phyloP scores from a whole-genome alignment of 37 sponge, comb jelly and placozoan species.

The Cliona cf. orientalis region DNA sequence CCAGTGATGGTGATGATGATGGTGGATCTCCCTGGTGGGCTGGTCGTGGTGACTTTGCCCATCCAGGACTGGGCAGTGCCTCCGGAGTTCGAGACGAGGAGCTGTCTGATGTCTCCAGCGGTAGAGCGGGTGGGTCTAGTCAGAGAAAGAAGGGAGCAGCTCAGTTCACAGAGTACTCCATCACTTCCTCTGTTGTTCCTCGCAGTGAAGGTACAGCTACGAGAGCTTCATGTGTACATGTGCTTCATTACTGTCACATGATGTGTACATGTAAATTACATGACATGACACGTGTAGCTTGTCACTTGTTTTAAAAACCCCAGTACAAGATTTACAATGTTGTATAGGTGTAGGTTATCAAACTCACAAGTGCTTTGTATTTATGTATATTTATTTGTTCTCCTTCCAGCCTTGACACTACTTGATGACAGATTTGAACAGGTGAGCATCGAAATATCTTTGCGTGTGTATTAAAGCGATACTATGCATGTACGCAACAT shows the following conservation, averaged over 20 bases:
- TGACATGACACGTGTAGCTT: neutral
- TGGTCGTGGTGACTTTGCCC: slow-evolving; percentile 18
- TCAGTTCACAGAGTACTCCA: slow-evolving; percentile 87
- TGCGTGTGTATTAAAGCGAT: too few species aligned
- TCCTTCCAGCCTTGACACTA: slow-evolving; percentile 61
- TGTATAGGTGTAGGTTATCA: neutral
- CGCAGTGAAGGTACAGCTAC: slow-evolving; percentile 90
- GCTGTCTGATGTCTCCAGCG: neutral
- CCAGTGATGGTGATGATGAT: neutral
- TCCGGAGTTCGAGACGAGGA: neutral
- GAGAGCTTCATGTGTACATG: too few species aligned
- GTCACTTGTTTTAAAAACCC: neutral
- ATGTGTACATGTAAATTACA: neutral
- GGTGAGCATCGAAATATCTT: slow-evolving; percentile 47
- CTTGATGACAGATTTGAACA: slow-evolving; percentile 93
- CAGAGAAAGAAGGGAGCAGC: slow-evolving; percentile 33
- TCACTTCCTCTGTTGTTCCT: slow-evolving; percentile 90
- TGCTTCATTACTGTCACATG: neutral
- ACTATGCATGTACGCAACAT: too few species aligned
- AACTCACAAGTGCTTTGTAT: neutral
- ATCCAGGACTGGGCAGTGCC: neutral
- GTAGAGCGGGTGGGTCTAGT: neutral
- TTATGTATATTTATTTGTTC: neutral
- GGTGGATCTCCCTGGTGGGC: slow-evolving; percentile 20
- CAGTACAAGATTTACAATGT: neutral